Conservation (phyloP, 2,888 invertebrate genomes). For the Marronus borbonicus region DNA sequence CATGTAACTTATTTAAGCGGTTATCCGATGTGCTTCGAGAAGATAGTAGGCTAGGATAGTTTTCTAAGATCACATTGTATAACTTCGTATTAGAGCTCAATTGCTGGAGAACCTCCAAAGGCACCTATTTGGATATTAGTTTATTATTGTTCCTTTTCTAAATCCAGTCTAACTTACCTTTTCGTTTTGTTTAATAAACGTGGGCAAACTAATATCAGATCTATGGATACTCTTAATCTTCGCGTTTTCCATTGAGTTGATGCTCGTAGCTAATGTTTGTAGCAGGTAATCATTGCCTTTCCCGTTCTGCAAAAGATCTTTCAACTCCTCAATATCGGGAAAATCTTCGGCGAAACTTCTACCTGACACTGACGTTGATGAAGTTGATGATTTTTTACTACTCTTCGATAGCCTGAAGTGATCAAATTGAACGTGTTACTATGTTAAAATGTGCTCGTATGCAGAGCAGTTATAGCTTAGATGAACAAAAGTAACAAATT, state of each 20-base stretch:
- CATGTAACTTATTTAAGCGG: slow-evolving; percentile 69
- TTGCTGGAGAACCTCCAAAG: slow-evolving; percentile 77
- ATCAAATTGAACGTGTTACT: slow-evolving; percentile 57
- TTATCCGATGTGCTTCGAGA: slow-evolving; percentile 79
- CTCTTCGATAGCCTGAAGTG: slow-evolving; percentile 69
- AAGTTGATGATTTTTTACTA: slow-evolving; percentile 73
- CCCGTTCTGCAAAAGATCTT: slow-evolving; percentile 80
- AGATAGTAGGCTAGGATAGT: slow-evolving; percentile 80
- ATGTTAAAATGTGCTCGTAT: slow-evolving; percentile 50
- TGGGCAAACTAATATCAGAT: slow-evolving; percentile 83
- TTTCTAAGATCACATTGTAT: slow-evolving; percentile 81
- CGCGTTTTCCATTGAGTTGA: slow-evolving; percentile 70
- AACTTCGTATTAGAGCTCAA: slow-evolving; percentile 77
- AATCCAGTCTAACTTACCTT: slow-evolving; percentile 71
- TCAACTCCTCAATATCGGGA: slow-evolving; percentile 78
- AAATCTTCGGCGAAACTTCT: slow-evolving; percentile 72
- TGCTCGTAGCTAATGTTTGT: slow-evolving; percentile 76
- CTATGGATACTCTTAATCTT: slow-evolving; percentile 71
- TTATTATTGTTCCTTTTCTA: not conserved
- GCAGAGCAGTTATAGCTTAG: not conserved
- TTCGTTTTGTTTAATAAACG: slow-evolving; percentile 80
- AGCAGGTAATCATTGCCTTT: slow-evolving; percentile 79
- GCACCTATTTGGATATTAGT: slow-evolving; percentile 70
- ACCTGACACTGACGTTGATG: slow-evolving; percentile 71
- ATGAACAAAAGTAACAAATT: too few relatives aligned